Evolutionary conservation across 2,797 vertebrate genomes (phyloP).

Genomic region (Aldrovandia affinis): DNA sequence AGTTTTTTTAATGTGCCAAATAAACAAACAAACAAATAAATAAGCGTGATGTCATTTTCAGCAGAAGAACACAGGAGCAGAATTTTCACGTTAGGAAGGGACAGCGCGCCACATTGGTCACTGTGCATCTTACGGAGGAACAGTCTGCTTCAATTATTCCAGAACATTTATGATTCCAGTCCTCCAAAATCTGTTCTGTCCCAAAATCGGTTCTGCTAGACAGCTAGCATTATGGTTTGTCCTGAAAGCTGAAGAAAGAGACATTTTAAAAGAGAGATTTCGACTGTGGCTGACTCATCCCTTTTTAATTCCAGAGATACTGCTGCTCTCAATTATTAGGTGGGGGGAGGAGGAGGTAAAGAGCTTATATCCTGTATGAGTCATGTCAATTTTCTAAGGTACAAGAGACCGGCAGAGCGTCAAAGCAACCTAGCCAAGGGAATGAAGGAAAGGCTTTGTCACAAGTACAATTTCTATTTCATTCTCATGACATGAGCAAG

Average conservation of each 20-base stretch:
- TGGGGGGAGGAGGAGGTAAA: neutral
- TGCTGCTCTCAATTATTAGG: neutral
- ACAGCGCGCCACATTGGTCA: too few relatives aligned
- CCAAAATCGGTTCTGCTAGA: neutral
- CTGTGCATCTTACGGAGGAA: too few relatives aligned
- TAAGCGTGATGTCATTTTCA: neutral
- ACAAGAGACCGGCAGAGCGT: neutral
- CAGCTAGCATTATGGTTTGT: neutral
- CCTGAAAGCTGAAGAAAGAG: neutral
- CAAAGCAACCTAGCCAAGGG: neutral
- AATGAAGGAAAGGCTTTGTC: neutral
- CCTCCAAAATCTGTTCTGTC: neutral
- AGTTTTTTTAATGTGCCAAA: too few relatives aligned
- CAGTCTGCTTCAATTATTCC: too few relatives aligned
- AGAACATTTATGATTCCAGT: too few relatives aligned
- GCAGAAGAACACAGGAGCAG: neutral
- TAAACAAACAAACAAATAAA: too few relatives aligned
- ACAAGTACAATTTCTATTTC: neutral
- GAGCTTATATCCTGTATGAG: neutral
- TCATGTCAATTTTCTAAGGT: neutral
- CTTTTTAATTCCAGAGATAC: constrained; percentile 1
- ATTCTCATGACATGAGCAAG: neutral
- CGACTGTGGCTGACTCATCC: constrained; percentile 10
- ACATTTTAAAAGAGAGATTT: neutral
- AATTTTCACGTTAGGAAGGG: too few relatives aligned